A percentile compares a stretch with the other conserved stretches of the same genome.
These are phyloP conservation scores for Tragelaphus buxtoni DNA, from an alignment of 2,113 vertebrate genomes.

Conservation along the genomic window DNA sequence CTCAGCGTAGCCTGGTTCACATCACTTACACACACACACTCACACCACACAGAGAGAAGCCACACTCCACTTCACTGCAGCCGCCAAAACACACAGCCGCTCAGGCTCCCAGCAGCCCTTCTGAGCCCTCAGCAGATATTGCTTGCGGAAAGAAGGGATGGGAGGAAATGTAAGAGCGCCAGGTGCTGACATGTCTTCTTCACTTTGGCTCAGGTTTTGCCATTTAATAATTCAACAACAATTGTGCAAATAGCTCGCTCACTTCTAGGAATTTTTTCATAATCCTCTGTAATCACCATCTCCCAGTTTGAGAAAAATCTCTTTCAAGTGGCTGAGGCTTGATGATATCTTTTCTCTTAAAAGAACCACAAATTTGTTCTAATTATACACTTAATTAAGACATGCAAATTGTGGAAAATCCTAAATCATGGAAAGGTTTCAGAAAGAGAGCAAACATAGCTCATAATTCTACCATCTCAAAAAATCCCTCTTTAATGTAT, in stretches of 20 bases:
- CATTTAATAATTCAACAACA: neutral
- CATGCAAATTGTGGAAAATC: neutral
- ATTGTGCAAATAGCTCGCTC: neutral
- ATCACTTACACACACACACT: too few species aligned
- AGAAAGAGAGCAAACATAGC: neutral
- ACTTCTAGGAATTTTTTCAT: neutral
- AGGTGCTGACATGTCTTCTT: neutral
- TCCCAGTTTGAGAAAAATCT: neutral
- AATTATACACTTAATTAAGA: constrained; percentile 36
- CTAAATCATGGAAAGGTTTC: neutral
- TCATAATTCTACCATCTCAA: neutral
- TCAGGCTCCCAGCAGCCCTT: neutral
- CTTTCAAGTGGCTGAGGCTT: constrained; percentile 10
- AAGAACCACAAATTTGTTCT: neutral
- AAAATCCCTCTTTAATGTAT: neutral
- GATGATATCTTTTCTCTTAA: neutral
- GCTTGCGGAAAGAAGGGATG: neutral
- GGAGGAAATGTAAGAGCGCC: neutral
- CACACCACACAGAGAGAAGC: neutral
- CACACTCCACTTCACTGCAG: neutral
- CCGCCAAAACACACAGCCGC: neutral
- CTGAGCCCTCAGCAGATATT: neutral
- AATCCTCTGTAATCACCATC: neutral
- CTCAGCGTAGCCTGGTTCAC: too few species aligned
- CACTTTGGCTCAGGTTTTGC: neutral